Conservation (phyloP, 2,113 vertebrate genomes). For the Corythornis vintsioides region DNA sequence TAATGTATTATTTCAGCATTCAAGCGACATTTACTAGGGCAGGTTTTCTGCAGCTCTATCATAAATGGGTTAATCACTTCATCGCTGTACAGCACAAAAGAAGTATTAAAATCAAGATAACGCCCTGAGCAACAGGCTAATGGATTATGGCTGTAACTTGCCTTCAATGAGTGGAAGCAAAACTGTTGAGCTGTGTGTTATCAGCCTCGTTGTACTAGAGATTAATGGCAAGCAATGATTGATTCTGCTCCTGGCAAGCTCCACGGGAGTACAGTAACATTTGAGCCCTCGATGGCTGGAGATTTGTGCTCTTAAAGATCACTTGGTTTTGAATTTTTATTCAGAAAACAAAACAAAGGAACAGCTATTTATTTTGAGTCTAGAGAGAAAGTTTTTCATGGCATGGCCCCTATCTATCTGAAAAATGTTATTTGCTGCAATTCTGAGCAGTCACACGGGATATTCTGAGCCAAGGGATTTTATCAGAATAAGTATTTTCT, state of each 20-base stretch:
- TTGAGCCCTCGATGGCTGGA: not conserved
- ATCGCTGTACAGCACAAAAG: not conserved
- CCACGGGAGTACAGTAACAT: not conserved
- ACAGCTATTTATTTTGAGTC: not conserved
- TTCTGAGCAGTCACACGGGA: not conserved
- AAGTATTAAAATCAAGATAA: not conserved
- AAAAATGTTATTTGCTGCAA: not conserved
- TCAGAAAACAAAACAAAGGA: not conserved
- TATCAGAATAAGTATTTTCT: not conserved
- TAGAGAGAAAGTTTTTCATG: not conserved
- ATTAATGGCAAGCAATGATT: not conserved
- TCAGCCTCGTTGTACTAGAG: not conserved
- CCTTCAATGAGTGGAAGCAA: not conserved
- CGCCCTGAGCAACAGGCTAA: not conserved
- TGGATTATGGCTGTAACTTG: not conserved
- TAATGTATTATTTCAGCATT: not conserved
- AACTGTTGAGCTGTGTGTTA: not conserved
- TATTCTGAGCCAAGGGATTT: conserved; percentile 13
- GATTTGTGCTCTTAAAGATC: not conserved
- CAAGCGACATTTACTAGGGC: not conserved
- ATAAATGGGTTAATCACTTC: not conserved
- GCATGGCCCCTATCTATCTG: not conserved
- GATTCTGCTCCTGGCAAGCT: not conserved
- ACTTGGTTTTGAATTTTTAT: not conserved
- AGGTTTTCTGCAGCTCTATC: not conserved